Conservation (phyloP, 2,113 vertebrate genomes). For the Zosterops hypoxanthus region DNA sequence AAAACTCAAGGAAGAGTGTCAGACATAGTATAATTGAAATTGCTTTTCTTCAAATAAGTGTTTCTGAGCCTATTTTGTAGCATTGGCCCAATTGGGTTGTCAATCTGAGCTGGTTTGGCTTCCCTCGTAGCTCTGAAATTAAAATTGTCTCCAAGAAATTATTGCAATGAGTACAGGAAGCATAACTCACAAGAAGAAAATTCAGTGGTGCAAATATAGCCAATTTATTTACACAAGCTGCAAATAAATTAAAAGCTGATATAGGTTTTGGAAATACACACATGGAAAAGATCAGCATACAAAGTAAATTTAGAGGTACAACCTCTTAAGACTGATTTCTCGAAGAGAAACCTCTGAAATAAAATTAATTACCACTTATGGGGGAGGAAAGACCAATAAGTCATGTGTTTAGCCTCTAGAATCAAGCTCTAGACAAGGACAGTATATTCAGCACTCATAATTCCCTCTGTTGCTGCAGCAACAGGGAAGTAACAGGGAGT, state of each 20-base stretch:
- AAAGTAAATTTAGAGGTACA: not conserved
- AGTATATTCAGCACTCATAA: not conserved
- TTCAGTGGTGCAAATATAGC: not conserved
- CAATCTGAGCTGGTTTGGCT: not conserved
- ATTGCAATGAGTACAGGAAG: not conserved
- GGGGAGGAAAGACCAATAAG: not conserved
- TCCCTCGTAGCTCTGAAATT: not conserved
- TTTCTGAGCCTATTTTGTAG: not conserved
- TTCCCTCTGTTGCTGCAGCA: not conserved
- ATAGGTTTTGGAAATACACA: not conserved
- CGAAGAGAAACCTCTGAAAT: not conserved
- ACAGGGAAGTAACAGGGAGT: not conserved
- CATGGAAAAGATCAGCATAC: not conserved
- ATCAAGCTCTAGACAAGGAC: not conserved
- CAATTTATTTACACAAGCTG: not conserved
- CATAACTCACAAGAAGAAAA: not conserved
- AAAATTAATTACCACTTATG: not conserved
- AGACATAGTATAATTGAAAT: not conserved
- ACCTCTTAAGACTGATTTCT: not conserved
- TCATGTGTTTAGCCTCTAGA: not conserved
- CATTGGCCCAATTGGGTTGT: accelerated
- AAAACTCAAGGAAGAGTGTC: not conserved
- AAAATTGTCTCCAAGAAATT: not conserved
- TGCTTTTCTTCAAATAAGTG: not conserved
- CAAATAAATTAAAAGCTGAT: not conserved